These are phyloP conservation scores for Cheilosia pagana DNA, from an alignment of 2,888 invertebrate genomes.

Conservation along the genomic window DNA sequence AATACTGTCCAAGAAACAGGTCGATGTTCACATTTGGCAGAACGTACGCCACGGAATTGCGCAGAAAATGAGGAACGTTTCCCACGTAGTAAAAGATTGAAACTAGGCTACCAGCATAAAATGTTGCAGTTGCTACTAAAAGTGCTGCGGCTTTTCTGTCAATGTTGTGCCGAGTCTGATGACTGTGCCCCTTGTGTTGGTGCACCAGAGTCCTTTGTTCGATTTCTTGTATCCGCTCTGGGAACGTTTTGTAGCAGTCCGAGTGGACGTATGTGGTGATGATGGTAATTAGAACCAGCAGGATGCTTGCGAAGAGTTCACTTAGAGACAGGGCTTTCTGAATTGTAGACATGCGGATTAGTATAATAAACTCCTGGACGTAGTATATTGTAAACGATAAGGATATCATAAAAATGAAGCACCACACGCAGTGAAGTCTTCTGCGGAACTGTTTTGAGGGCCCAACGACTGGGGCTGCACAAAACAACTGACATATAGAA, in stretches of 20 bases:
- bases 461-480: constrained; percentile 50
- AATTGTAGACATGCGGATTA: constrained; percentile 64
- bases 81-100: constrained; percentile 60
- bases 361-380: not conserved
- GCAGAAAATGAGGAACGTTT: constrained; percentile 23
- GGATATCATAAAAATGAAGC: not conserved
- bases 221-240: constrained; percentile 32
- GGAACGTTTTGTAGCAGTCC: constrained; percentile 37
- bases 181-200: not conserved
- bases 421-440: constrained; percentile 41
- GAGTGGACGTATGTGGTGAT: constrained; percentile 42
- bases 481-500: constrained; percentile 41
- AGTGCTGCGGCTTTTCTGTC: not conserved
- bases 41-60: constrained; percentile 64
- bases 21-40: constrained; percentile 75
- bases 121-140: not conserved
- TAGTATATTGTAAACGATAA: constrained; percentile 20
- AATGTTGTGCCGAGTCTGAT: not conserved
- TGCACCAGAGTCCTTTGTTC: constrained; percentile 25
- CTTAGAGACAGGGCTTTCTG: constrained; percentile 75
- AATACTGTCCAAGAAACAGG: constrained; percentile 76
- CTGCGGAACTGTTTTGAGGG: not conserved
- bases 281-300: constrained; percentile 70
- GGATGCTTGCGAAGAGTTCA: constrained; percentile 75
- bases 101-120: constrained; percentile 8